Conservation (phyloP, 2,888 invertebrate species). For the Scaptomyza caliginosa region DNA sequence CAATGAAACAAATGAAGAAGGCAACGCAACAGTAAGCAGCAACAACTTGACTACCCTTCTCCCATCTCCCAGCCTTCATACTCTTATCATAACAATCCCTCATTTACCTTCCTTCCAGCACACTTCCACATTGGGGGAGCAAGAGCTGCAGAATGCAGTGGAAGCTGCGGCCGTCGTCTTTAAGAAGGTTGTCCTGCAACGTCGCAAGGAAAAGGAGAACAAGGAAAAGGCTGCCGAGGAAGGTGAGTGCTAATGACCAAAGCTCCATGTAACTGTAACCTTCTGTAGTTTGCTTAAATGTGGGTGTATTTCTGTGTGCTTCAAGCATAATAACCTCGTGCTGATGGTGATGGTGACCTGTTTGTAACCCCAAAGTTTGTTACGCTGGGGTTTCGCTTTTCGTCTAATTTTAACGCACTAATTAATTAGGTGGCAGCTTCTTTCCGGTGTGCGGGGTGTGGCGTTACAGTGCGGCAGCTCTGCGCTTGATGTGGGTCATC, state of each 20-base stretch:
- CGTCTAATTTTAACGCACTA: conserved; percentile 56
- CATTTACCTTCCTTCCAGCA: conserved; percentile 52
- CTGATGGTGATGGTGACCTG: conserved; percentile 57
- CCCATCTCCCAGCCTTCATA: background rate
- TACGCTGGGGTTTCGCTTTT: conserved; percentile 50
- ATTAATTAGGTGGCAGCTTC: conserved; percentile 54
- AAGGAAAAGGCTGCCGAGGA: conserved; percentile 82
- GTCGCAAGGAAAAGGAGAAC: conserved; percentile 77
- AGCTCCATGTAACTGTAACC: conserved; percentile 1
- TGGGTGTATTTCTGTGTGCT: conserved; percentile 15
- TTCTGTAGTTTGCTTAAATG: conserved; percentile 9
- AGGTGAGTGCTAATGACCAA: conserved; percentile 75
- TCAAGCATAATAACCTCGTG: conserved; percentile 50
- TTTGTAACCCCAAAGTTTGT: conserved; percentile 46
- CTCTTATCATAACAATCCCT: background rate
- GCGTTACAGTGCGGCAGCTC: conserved; percentile 3
- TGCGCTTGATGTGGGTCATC: conserved; percentile 46
- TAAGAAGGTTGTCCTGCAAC: conserved; percentile 83
- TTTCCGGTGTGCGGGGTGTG: conserved; percentile 15
- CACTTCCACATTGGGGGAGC: conserved; percentile 83
- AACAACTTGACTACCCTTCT: too few species aligned
- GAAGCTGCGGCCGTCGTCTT: conserved; percentile 84
- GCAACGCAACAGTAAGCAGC: conserved; percentile 51
- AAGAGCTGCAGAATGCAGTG: conserved; percentile 84
- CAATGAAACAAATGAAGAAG: conserved; percentile 33